Base-by-base conservation (phyloP, 2,797 vertebrate species). In the Acipenser transmontanus region DNA sequence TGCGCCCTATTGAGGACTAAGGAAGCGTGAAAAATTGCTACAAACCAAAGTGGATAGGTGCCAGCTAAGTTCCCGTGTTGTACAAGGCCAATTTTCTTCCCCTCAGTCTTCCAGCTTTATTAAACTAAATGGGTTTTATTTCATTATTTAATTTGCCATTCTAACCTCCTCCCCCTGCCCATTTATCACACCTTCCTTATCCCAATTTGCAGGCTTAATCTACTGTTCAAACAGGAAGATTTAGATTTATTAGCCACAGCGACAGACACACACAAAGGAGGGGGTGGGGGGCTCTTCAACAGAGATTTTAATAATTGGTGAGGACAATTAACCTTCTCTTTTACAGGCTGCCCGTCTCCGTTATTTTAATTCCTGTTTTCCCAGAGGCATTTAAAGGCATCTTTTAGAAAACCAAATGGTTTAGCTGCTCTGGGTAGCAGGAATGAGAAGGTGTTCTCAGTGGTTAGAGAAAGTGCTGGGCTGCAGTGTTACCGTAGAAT, bases 11-110 rank as follows among this genome's bases (percentile, higher is more conserved):
- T 89, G 84, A 87, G 79, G 76, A 78, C 81, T 85, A 87, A 86
- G 88, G 85, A 84, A 88, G 82, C 85, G 84, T 89, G 84, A 88
- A 89, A 82, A 87, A 89, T 87, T 79, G 80, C 77, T 82, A 82
- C 83, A 82, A 87, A 84, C 84, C 82, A 84, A 85, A 86, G 87
- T 54, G 52, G 52, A 54, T 54, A 9, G 52, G 52, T 9, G 52
- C 52, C 34, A 82, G 81, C 85, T 86, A 85, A 85, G 86, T 84
- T 84, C 84, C 73, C 86, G 88, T 88, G 86, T 89, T 87, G 82
- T 84, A 88, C 86, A 88, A 86, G 88, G 78, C 84, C 84, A 87
- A 86, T 88, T 86, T 86, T 85, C 80, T 34, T 34, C 78, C 82
- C 77, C 71, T 17, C 74, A 65, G 77, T 77, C 76, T 78, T 75